phyloP scores from a whole-genome alignment of 23 tunicate genomes.

The Clavelina lepadiformis region DNA sequence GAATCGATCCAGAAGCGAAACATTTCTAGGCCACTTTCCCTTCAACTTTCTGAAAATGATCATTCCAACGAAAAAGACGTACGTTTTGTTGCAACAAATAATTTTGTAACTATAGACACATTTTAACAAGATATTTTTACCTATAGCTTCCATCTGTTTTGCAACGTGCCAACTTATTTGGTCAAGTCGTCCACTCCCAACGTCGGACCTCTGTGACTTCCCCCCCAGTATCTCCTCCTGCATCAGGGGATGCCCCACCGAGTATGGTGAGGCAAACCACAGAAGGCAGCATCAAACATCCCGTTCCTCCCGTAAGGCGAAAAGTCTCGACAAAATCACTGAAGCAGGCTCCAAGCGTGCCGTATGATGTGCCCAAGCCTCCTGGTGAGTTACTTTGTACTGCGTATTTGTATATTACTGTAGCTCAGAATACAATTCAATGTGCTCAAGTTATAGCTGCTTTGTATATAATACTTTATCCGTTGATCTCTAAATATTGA shows the following conservation, averaged over 20 bases:
- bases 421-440: too few relatives aligned
- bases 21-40: slow-evolving; percentile 30
- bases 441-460: too few relatives aligned
- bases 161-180: slow-evolving; percentile 65
- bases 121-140: too few relatives aligned
- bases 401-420: too few relatives aligned
- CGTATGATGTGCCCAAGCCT: slow-evolving; percentile 38
- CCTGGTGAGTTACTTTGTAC: slow-evolving; percentile 12
- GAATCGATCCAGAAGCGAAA: slow-evolving; percentile 23
- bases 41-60: background rate
- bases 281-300: slow-evolving; percentile 4
- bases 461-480: too few relatives aligned
- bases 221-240: slow-evolving; percentile 1
- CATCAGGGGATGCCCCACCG: background rate
- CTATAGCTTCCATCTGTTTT: slow-evolving; percentile 43
- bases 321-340: slow-evolving; percentile 10
- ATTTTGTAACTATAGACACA: too few relatives aligned
- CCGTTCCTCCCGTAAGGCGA: slow-evolving; percentile 49
- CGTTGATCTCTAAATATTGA: too few relatives aligned
- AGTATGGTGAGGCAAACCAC: background rate
- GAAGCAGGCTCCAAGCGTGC: slow-evolving; percentile 3
- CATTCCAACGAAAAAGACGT: background rate
- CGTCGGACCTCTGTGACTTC: slow-evolving; percentile 11
- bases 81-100: too few relatives aligned
- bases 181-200: slow-evolving; percentile 29